Evolutionary conservation across 2,113 vertebrate species (phyloP).

Genomic region (Sceloporus undulatus): DNA sequence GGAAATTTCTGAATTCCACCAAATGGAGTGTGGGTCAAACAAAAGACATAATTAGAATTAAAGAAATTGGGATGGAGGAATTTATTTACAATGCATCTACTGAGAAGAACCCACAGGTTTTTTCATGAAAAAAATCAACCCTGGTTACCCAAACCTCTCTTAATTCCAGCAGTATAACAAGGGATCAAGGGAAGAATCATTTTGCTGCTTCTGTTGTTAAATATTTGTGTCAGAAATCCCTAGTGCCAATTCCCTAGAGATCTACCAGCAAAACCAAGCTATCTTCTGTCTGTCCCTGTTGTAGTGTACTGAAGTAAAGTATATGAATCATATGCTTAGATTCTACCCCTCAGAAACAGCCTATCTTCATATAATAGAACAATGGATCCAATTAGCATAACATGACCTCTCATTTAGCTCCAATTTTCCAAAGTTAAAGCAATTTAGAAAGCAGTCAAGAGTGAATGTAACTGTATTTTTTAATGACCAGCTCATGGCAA

Average conservation of each 20-base stretch:
- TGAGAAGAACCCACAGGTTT: background rate
- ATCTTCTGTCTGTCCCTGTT: background rate
- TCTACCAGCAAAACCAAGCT: background rate
- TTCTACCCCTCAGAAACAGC: background rate
- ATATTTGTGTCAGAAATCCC: background rate
- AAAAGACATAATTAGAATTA: too few relatives aligned
- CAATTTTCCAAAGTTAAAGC: conserved; percentile 65
- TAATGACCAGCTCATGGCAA: conserved; percentile 55
- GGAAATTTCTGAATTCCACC: too few relatives aligned
- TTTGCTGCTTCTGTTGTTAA: background rate
- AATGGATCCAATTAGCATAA: conserved; percentile 64
- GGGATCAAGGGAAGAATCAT: background rate
- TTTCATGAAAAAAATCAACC: background rate
- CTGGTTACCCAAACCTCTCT: background rate
- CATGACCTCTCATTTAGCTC: conserved; percentile 62
- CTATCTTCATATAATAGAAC: conserved; percentile 47
- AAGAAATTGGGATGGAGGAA: too few relatives aligned
- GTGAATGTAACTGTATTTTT: conserved; percentile 62
- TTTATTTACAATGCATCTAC: too few relatives aligned
- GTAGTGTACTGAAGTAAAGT: background rate
- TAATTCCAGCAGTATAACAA: background rate
- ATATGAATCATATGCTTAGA: conserved; percentile 11
- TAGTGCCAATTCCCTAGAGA: background rate
- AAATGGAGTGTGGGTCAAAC: too few relatives aligned
- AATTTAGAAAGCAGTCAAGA: conserved; percentile 58